Percentiles rank a stretch among this genome's conserved stretches.
Evolutionary conservation across 2,113 vertebrate genomes (phyloP).

Genomic region (Heteronetta atricapilla): DNA sequence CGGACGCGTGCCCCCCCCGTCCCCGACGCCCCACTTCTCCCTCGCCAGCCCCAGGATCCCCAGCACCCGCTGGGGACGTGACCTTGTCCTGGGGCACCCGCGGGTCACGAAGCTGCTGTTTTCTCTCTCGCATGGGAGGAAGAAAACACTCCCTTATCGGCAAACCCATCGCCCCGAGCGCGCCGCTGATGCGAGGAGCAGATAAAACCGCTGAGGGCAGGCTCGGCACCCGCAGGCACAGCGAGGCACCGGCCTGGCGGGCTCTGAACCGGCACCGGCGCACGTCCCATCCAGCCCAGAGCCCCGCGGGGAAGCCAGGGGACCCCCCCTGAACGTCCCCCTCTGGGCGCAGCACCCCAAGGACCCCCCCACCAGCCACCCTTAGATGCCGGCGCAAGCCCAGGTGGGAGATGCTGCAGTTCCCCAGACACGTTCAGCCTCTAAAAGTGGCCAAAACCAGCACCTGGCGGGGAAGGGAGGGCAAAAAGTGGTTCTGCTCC

Average conservation of each 20-base stretch:
- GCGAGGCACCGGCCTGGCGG: fast-evolving
- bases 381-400: not conserved
- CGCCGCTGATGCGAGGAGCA: not conserved
- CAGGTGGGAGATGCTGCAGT: fast-evolving
- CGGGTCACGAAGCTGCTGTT: not conserved
- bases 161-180: not conserved
- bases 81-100: not conserved
- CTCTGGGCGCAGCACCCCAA: not conserved
- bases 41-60: not conserved
- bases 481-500: not conserved
- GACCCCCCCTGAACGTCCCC: not conserved
- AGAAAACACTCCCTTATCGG: conserved; percentile 47
- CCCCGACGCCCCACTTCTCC: not conserved
- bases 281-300: not conserved
- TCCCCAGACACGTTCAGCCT: fast-evolving
- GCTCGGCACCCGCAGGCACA: not conserved
- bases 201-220: not conserved
- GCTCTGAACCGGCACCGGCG: not conserved
- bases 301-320: fast-evolving
- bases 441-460: not conserved
- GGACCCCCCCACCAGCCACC: not conserved
- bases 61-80: not conserved
- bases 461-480: not conserved
- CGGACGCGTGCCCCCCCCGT: not conserved
- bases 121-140: not conserved